Percentiles rank a stretch among this genome's conserved stretches.
Evolutionary conservation across 2,888 invertebrate genomes (phyloP).

Genomic region (Nemoura dubitans): DNA sequence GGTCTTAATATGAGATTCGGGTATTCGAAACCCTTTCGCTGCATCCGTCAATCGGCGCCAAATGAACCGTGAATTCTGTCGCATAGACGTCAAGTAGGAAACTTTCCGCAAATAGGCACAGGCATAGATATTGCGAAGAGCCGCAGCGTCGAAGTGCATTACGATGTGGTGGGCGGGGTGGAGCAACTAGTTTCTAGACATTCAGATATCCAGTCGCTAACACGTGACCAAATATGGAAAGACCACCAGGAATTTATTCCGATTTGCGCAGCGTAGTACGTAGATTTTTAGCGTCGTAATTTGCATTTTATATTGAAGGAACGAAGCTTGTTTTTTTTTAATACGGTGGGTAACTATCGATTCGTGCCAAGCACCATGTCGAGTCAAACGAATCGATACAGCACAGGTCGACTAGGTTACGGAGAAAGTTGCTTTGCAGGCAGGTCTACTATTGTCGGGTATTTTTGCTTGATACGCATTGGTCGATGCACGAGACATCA

Average conservation of each 20-base stretch:
- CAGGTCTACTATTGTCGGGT: background rate
- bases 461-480: background rate
- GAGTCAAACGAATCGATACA: too few species aligned
- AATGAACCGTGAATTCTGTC: background rate
- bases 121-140: background rate
- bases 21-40: background rate
- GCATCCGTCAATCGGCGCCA: background rate
- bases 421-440: background rate
- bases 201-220: background rate
- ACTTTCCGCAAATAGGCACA: background rate
- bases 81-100: background rate
- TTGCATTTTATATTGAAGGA: slow-evolving; percentile 32
- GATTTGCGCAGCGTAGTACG: background rate
- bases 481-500: background rate
- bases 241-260: background rate
- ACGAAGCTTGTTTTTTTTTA: slow-evolving; percentile 9
- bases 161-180: too few species aligned
- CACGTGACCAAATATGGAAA: too few species aligned
- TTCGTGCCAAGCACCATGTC: background rate
- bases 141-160: background rate
- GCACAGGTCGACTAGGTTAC: background rate
- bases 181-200: background rate
- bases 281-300: background rate
- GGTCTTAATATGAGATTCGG: background rate
- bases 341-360: background rate